Conservation (phyloP, 2,797 vertebrate genomes). For the Rhynchotus rufescens region DNA sequence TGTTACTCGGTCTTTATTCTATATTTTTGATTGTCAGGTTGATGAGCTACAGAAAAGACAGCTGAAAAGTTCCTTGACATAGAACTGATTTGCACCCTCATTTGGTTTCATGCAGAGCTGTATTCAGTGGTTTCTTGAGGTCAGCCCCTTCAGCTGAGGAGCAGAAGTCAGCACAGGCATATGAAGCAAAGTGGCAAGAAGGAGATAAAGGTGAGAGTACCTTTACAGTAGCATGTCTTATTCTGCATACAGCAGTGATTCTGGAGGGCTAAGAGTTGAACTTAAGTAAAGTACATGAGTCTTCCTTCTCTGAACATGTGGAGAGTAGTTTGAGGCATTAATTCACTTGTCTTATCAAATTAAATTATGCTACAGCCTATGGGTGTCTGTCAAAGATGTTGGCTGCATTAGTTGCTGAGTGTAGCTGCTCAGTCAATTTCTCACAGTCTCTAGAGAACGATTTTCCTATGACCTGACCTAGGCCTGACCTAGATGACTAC, state of each 20-base stretch:
- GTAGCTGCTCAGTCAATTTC: not conserved
- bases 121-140: not conserved
- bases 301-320: not conserved
- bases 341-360: not conserved
- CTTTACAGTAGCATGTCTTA: not conserved
- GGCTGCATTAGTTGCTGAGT: not conserved
- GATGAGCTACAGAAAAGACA: not conserved
- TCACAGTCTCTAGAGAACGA: not conserved
- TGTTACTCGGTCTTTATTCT: conserved; percentile 30
- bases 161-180: not conserved
- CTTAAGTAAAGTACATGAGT: not conserved
- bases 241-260: not conserved
- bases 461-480: not conserved
- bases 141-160: not conserved
- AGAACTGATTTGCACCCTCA: not conserved
- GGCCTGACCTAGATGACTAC: not conserved
- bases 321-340: not conserved
- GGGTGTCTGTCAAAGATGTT: not conserved
- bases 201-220: not conserved
- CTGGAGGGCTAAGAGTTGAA: not conserved
- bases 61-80: conserved; percentile 4
- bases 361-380: not conserved
- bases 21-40: conserved; percentile 27
- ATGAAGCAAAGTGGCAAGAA: not conserved
- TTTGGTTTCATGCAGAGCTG: not conserved